Evolutionary conservation across 2,797 vertebrate species (phyloP).

Genomic region (Hafferia zeledoni): DNA sequence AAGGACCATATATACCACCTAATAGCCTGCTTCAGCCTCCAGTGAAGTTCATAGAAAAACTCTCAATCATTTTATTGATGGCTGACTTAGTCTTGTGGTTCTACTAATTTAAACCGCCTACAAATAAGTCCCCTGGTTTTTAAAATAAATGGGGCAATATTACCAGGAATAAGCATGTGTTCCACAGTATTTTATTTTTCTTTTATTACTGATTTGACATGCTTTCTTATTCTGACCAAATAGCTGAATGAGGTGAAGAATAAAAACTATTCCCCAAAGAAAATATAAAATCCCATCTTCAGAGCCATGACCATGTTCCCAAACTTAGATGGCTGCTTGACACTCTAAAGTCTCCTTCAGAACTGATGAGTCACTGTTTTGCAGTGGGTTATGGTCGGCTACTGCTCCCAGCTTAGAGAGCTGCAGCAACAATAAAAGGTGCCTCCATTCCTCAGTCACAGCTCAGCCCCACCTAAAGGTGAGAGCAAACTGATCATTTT

Average conservation of each 20-base stretch:
- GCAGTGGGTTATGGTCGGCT: not conserved
- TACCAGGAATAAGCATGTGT: not conserved
- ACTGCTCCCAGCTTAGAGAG: not conserved
- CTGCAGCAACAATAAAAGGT: not conserved
- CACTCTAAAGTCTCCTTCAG: not conserved
- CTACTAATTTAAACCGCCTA: constrained; percentile 13
- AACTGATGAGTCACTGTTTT: not conserved
- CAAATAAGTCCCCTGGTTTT: not conserved
- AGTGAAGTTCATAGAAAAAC: not conserved
- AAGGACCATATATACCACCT: not conserved
- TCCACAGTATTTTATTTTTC: constrained; percentile 2
- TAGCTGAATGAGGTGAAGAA: not conserved
- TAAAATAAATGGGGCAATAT: not conserved
- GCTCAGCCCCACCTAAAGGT: not conserved
- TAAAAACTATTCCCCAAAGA: not conserved
- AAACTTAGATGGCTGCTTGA: not conserved
- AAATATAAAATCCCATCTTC: not conserved
- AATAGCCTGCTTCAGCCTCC: not conserved
- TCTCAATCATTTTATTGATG: not conserved
- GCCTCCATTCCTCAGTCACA: not conserved
- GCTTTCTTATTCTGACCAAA: not conserved
- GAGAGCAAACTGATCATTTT: not conserved
- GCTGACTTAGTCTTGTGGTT: not conserved
- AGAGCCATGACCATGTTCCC: not conserved
- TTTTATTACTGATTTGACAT: not conserved